Evolutionary conservation across 2,797 vertebrate species (phyloP).

Genomic region (Clarias platycephalus): DNA sequence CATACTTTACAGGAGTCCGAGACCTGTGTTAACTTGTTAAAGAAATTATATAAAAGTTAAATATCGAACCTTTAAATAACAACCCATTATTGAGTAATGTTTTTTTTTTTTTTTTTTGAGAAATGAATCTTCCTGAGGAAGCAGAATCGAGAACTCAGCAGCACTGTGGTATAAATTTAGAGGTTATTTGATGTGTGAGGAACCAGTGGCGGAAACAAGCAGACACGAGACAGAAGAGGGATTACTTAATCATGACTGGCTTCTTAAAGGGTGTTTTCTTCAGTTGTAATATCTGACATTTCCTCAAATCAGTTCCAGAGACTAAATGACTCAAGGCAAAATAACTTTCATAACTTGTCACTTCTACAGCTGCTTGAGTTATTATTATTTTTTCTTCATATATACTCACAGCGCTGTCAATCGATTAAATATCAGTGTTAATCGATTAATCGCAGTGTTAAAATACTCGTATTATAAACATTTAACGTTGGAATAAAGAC

Average conservation of each 20-base stretch:
- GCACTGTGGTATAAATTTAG: not conserved
- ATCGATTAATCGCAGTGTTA: too few species aligned
- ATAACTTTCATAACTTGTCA: not conserved
- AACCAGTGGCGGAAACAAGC: too few species aligned
- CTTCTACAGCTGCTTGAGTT: not conserved
- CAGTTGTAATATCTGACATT: too few species aligned
- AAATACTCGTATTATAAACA: too few species aligned
- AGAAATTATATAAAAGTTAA: too few species aligned
- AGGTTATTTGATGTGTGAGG: not conserved
- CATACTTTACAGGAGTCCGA: too few species aligned
- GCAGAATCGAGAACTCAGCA: not conserved
- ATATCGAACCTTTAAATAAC: not conserved
- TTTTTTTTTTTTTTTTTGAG: not conserved
- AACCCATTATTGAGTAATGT: not conserved
- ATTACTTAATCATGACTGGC: too few species aligned
- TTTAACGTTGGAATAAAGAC: too few species aligned
- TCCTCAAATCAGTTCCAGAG: not conserved
- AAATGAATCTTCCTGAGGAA: not conserved
- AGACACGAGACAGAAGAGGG: too few species aligned
- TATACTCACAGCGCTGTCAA: not conserved
- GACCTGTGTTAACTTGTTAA: too few species aligned
- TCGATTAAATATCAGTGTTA: too few species aligned
- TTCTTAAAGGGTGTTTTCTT: too few species aligned
- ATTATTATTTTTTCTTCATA: not conserved
- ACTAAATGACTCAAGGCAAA: not conserved